Evolutionary conservation across 2,888 invertebrate species (phyloP).

Genomic region (Phortica magna): DNA sequence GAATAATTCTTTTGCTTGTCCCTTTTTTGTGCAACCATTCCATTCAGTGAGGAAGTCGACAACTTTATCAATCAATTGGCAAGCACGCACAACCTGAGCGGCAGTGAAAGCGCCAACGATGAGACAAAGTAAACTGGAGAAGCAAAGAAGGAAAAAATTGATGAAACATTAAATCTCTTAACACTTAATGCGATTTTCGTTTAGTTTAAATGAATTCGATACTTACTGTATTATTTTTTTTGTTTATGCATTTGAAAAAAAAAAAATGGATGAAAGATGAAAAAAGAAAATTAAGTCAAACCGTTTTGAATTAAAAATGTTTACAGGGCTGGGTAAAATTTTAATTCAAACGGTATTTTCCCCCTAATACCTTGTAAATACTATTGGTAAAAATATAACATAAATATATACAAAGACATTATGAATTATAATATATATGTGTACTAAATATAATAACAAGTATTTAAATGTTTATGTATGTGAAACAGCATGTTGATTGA

Average conservation of each 20-base stretch:
- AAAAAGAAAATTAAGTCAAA: background rate
- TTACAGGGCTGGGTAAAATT: constrained; percentile 74
- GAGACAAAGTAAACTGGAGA: constrained; percentile 43
- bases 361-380: constrained; percentile 33
- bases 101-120: constrained; percentile 44
- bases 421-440: too few relatives aligned
- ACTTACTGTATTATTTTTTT: background rate
- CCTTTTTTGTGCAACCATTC: constrained; percentile 21
- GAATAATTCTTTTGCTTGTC: constrained; percentile 23
- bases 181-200: background rate
- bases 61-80: constrained; percentile 60
- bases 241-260: background rate
- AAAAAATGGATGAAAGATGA: background rate
- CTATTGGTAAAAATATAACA: background rate
- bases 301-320: constrained; percentile 61
- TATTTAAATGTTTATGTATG: constrained; percentile 25
- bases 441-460: constrained; percentile 6
- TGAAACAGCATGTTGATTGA: constrained; percentile 19
- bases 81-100: constrained; percentile 51
- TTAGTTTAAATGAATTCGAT: background rate
- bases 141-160: constrained; percentile 33
- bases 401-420: background rate
- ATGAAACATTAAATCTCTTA: background rate
- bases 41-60: constrained; percentile 65
- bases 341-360: constrained; percentile 58